These are phyloP conservation scores for Eulithis testata DNA, from an alignment of 2,888 invertebrate genomes.

Conservation along the genomic window DNA sequence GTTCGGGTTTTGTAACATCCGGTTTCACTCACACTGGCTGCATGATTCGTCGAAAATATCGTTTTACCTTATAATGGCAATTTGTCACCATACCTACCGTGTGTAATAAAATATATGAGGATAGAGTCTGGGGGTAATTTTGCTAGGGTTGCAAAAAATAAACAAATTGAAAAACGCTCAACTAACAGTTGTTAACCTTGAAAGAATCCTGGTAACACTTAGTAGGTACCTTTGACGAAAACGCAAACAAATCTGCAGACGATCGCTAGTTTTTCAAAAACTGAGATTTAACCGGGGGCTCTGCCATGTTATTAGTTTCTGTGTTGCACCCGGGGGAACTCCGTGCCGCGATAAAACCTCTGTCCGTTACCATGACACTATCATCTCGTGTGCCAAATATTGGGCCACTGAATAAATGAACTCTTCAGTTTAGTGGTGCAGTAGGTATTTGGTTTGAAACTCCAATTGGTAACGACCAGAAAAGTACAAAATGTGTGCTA, in stretches of 20 bases:
- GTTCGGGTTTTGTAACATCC: constrained; percentile 43
- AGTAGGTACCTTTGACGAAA: neutral
- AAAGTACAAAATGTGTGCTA: too few relatives aligned
- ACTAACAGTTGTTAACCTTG: too few relatives aligned
- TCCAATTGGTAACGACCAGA: neutral
- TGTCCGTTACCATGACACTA: constrained; percentile 33
- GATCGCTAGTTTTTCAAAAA: constrained; percentile 6
- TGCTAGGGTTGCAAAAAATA: neutral
- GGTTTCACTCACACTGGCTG: constrained; percentile 24
- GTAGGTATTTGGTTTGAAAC: neutral
- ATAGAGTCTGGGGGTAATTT: neutral
- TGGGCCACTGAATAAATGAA: constrained; percentile 28
- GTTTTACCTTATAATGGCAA: constrained; percentile 17
- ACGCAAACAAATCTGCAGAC: neutral
- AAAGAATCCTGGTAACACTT: too few relatives aligned
- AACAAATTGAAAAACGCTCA: too few relatives aligned
- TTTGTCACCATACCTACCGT: constrained; percentile 9
- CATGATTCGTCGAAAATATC: constrained; percentile 24
- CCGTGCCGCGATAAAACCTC: constrained; percentile 33
- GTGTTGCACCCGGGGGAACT: constrained; percentile 27
- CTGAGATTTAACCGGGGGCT: constrained; percentile 13
- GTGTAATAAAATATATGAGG: neutral
- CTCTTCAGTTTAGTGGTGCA: constrained; percentile 2
- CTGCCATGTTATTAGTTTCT: constrained; percentile 27
- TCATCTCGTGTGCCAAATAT: constrained; percentile 31